phyloP scores from a whole-genome alignment of 2,113 vertebrate genomes.

The Tragelaphus buxtoni region DNA sequence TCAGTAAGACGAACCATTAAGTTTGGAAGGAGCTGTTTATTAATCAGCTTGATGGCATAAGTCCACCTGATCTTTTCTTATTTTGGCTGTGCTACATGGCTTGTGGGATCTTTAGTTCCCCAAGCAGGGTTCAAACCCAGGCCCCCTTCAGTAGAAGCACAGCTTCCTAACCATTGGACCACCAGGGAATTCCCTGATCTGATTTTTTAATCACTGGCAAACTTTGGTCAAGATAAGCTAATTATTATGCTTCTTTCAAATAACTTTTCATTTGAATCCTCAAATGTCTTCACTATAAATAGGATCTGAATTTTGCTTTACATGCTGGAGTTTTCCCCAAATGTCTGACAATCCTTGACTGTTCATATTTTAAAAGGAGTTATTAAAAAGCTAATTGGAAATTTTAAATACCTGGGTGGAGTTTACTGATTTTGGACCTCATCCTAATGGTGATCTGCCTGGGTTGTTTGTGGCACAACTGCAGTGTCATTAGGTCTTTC shows the following conservation, averaged over 20 bases:
- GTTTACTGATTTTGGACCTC: neutral
- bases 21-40: neutral
- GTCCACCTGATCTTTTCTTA: neutral
- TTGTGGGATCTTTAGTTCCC: neutral
- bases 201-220: neutral
- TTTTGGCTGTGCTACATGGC: neutral
- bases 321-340: neutral
- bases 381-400: neutral
- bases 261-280: constrained; percentile 8
- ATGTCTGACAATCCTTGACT: neutral
- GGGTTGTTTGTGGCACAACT: neutral
- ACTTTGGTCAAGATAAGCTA: neutral
- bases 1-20: constrained; percentile 23
- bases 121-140: neutral
- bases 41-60: neutral
- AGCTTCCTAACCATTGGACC: neutral
- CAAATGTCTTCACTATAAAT: neutral
- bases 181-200: neutral
- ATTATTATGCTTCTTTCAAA: neutral
- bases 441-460: neutral
- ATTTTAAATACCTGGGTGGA: neutral
- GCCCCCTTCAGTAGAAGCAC: neutral
- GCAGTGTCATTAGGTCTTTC: neutral
- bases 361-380: constrained; percentile 1
- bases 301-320: neutral